A percentile compares a stretch with the other conserved stretches of the same genome.
These are phyloP conservation scores for Lasioglossum villosulum DNA, from an alignment of 2,888 invertebrate genomes.

Conservation along the genomic window DNA sequence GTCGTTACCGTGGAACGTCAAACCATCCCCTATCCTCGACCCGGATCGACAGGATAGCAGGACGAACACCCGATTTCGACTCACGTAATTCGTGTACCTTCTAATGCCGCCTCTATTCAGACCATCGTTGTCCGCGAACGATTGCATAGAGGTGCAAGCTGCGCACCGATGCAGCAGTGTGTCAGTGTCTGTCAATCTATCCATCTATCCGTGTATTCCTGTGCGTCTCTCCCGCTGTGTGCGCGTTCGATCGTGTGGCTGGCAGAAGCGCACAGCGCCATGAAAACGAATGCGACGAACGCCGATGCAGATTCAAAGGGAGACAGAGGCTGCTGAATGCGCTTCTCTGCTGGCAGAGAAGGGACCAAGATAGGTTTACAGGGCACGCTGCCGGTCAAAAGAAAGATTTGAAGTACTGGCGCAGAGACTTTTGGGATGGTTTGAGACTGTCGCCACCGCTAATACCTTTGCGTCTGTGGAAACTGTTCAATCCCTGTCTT, in stretches of 20 bases:
- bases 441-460: background rate
- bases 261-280: background rate
- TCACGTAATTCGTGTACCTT: constrained; percentile 38
- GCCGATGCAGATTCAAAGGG: constrained; percentile 46
- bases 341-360: background rate
- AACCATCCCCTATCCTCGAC: constrained; percentile 37
- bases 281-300: constrained; percentile 46
- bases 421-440: background rate
- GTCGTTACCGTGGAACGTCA: constrained; percentile 50
- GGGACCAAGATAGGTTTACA: background rate
- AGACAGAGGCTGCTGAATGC: background rate
- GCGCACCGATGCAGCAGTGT: background rate
- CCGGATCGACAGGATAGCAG: constrained; percentile 49
- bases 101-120: constrained; percentile 44
- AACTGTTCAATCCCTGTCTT: background rate
- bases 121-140: constrained; percentile 3
- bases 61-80: background rate
- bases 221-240: background rate
- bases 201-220: background rate
- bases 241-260: background rate
- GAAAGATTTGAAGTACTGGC: background rate
- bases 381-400: background rate
- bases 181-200: background rate
- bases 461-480: background rate
- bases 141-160: constrained; percentile 21